Percentiles rank a stretch among this genome's conserved stretches.
phyloP scores from a whole-genome alignment of 2,888 invertebrate species.

The Hirtodrosophila histrioides region DNA sequence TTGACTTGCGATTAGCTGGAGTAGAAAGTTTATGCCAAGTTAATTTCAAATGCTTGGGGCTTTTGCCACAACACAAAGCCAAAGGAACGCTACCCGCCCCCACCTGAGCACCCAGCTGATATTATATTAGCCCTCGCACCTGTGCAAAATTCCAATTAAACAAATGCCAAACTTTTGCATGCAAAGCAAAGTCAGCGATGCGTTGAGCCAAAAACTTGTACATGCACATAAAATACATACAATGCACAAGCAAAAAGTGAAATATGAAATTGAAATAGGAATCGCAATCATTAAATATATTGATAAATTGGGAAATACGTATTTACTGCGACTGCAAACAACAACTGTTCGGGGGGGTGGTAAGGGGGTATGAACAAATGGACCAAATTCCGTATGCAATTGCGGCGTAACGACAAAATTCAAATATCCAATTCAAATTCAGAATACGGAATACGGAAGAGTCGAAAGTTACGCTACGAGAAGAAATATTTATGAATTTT shows the following conservation, averaged over 20 bases:
- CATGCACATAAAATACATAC: conserved; percentile 36
- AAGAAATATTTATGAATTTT: conserved; percentile 37
- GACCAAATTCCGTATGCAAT: conserved; percentile 10
- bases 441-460: conserved; percentile 2
- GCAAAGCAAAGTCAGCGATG: conserved; percentile 55
- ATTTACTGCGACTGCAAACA: not conserved
- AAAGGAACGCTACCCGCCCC: not conserved
- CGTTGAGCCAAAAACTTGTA: conserved; percentile 59
- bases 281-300: conserved; percentile 26
- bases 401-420: conserved; percentile 7
- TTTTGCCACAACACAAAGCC: conserved; percentile 30
- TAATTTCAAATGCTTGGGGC: conserved; percentile 33
- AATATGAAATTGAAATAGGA: conserved; percentile 11
- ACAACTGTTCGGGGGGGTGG: no score
- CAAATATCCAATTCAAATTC: conserved; percentile 28
- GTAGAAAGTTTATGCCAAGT: conserved; percentile 28
- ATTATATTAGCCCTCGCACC: conserved; percentile 16
- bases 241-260: conserved; percentile 9
- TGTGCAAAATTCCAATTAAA: conserved; percentile 70
- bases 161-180: conserved; percentile 71
- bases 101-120: not conserved
- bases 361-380: conserved; percentile 4
- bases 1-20: conserved; percentile 24
- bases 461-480: conserved; percentile 13
- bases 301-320: conserved; percentile 22